Conservation (phyloP, 2,797 vertebrate genomes). For the Alcedo quadribrachys region DNA sequence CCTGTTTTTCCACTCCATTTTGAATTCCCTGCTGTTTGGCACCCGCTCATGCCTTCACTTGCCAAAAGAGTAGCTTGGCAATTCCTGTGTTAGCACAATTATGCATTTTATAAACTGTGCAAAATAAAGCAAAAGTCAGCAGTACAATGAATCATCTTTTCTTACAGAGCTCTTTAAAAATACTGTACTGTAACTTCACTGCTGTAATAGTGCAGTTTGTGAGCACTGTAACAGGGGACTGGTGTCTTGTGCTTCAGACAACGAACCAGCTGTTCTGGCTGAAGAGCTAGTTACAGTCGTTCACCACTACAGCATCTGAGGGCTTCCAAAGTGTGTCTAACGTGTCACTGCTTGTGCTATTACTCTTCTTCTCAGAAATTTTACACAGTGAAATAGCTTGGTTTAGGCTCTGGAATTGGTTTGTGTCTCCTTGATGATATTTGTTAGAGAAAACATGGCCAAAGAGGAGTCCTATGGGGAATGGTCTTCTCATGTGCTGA, state of each 20-base stretch:
- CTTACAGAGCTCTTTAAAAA: background rate
- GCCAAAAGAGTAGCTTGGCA: conserved; percentile 23
- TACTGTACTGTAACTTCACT: background rate
- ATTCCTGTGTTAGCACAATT: conserved; percentile 30
- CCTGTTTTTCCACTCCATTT: conserved; percentile 4
- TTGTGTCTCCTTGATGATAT: background rate
- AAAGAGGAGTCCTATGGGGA: background rate
- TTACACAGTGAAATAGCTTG: background rate
- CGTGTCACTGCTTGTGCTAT: background rate
- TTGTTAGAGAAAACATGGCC: background rate
- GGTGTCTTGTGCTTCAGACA: background rate
- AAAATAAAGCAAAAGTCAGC: background rate
- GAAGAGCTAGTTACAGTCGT: background rate
- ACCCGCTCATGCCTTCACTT: background rate
- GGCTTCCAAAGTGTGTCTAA: background rate
- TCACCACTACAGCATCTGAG: background rate
- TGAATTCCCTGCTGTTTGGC: conserved; percentile 41
- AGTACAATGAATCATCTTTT: background rate
- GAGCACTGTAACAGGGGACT: background rate
- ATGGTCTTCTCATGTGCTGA: background rate
- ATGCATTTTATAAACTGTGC: background rate
- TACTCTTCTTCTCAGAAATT: background rate
- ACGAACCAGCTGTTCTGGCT: background rate
- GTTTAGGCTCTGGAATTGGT: background rate
- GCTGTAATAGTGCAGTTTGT: background rate